Base-by-base conservation (phyloP, 2,113 vertebrate species). In the Steatornis caripensis region DNA sequence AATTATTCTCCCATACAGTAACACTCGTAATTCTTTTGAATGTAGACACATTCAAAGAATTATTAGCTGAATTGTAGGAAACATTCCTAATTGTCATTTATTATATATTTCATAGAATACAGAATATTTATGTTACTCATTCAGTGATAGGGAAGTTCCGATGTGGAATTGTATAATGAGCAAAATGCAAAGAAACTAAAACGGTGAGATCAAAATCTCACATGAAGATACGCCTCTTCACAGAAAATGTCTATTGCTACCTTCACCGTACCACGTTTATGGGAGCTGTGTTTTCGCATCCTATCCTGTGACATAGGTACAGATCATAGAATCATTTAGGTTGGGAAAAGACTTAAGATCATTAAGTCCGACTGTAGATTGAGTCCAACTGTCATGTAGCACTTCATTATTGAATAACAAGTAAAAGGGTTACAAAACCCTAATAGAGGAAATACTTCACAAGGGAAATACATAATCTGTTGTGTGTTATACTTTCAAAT, bases 11-110 rank as follows among this genome's bases (percentile, higher is more conserved):
- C 70, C 91, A 57, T 95, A 61, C 37, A 19, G 22, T 23, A n/a
- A 60, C 22, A n/a, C 15, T 65, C 7, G 77, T 96, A 97, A 95
- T 95, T 95, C 66, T 93, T 97, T 92, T 90, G 68, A 96, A 70
- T 70, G 34, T 89, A 46, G 49, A 93, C 62, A 43, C 54, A 84
- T 74, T 95, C 26, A 95, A 96, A 88, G 86, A 77, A 75, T 90
- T 95, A 95, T 54, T 51, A 87, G 24, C 30, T 62, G 72, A 96
- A 88, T 84, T 54, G 60, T 82, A 94, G 86, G 70, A 97, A 95
- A 37, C 84, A 64, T 80, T 89, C 30, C 7, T 89, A 86, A 93
- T 87, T 96, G 64, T 68, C 12, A 51, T 87, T 96, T 93, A 60
- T 68, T 74, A 34, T 45, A 64, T 48, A 65, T 84, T 53, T 30